Conservation (phyloP, 2,113 vertebrate genomes). For the Labrus mixtus region DNA sequence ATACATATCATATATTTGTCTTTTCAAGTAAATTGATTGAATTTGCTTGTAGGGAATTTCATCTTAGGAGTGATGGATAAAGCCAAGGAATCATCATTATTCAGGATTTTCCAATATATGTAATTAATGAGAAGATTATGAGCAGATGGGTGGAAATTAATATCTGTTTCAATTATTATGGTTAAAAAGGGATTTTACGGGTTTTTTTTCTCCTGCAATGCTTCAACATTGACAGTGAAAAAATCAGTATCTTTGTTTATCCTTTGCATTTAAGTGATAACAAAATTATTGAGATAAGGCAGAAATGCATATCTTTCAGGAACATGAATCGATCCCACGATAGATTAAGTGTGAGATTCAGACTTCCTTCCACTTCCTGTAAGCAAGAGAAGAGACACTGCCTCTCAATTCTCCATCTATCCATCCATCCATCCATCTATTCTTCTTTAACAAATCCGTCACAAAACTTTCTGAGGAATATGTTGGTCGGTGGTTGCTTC, state of each 20-base stretch:
- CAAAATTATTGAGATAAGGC: not conserved
- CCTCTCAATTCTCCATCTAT: not conserved
- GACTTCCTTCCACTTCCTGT: not conserved
- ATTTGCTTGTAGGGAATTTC: constrained; percentile 51
- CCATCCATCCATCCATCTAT: constrained; percentile 8
- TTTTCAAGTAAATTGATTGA: constrained; percentile 44
- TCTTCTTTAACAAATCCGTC: constrained; percentile 24
- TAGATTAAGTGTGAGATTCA: too few relatives aligned
- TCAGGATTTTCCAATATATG: constrained; percentile 58
- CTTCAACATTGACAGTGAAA: not conserved
- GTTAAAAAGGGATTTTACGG: not conserved
- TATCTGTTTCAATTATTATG: constrained; percentile 28
- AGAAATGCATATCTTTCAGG: constrained; percentile 18
- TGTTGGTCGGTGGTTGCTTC: constrained; percentile 15
- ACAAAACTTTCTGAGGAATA: constrained; percentile 25
- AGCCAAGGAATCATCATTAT: constrained; percentile 70
- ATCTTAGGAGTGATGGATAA: constrained; percentile 63
- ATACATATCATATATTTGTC: constrained; percentile 22
- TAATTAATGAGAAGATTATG: constrained; percentile 72
- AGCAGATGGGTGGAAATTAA: constrained; percentile 36
- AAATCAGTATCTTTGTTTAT: not conserved
- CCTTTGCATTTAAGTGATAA: not conserved
- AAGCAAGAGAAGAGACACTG: not conserved
- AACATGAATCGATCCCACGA: not conserved
- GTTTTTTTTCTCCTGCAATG: not conserved